Evolutionary conservation across 30 jellyfish, hydroid and myxozoan genomes (phyloP).

Genomic region (Chironex yamaguchii): DNA sequence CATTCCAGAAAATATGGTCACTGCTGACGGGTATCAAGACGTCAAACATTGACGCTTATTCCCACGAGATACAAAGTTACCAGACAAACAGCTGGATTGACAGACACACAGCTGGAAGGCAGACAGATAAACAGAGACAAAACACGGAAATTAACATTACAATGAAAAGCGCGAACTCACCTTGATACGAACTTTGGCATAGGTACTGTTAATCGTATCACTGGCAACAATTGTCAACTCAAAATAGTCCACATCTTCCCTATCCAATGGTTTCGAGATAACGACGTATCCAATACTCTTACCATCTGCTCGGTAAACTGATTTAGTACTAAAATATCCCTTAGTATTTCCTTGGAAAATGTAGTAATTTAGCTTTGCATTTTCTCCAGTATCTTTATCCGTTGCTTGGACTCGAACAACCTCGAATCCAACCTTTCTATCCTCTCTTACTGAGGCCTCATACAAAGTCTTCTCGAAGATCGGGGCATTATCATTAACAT

Average conservation of each 20-base stretch:
- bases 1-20: no score
- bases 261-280: conserved; percentile 85
- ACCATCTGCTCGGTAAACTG: conserved; percentile 78
- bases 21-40: no score
- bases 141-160: neutral
- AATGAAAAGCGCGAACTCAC: conserved; percentile 50
- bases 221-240: conserved; percentile 83
- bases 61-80: no score
- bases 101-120: no score
- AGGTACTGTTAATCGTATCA: conserved; percentile 72
- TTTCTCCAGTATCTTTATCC: conserved; percentile 96
- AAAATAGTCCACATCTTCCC: conserved; percentile 81
- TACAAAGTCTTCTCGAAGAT: conserved; percentile 37
- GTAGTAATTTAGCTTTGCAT: conserved; percentile 81
- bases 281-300: conserved; percentile 80
- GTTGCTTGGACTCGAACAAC: conserved; percentile 73
- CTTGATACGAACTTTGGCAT: conserved; percentile 76
- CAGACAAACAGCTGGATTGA: no score
- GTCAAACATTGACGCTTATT: no score
- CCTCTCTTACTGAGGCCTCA: conserved; percentile 68
- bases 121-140: no score
- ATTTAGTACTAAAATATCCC: conserved; percentile 89
- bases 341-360: conserved; percentile 86
- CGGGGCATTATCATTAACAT: conserved; percentile 88
- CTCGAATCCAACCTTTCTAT: conserved; percentile 47